Evolutionary conservation across 2,113 vertebrate genomes (phyloP).

Genomic region (Eonycteris spelaea): DNA sequence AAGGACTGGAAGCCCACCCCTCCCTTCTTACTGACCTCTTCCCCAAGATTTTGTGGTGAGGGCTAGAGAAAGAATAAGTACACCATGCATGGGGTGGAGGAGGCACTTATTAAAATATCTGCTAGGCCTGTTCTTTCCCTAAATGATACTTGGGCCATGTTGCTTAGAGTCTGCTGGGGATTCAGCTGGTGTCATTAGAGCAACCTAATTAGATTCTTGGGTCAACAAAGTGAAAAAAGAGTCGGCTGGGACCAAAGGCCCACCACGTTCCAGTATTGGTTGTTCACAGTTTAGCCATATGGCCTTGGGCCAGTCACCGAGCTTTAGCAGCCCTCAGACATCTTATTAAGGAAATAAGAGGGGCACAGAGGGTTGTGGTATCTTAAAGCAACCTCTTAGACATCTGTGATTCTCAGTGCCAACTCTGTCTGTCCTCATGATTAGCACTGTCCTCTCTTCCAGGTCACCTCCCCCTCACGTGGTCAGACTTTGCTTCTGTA

Average conservation of each 20-base stretch:
- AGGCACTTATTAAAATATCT: background rate
- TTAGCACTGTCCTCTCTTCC: background rate
- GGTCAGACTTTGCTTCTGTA: background rate
- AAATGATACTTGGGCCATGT: conserved; percentile 25
- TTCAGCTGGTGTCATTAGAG: conserved; percentile 48
- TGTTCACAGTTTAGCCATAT: background rate
- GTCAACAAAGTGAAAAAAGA: conserved; percentile 31
- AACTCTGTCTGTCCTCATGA: background rate
- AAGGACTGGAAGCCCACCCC: background rate
- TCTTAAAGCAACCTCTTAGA: background rate
- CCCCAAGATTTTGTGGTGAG: background rate
- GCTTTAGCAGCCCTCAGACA: background rate
- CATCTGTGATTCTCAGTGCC: background rate
- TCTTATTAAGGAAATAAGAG: background rate
- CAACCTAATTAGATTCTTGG: conserved; percentile 36
- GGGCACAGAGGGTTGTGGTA: background rate
- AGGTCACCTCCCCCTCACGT: background rate
- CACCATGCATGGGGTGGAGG: background rate
- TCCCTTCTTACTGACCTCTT: conserved; percentile 1
- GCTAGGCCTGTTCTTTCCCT: background rate
- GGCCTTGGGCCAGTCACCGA: background rate
- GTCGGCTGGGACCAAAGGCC: background rate
- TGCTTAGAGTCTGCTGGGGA: conserved; percentile 18
- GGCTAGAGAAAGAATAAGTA: background rate
- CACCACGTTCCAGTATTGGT: background rate